Evolutionary conservation across 1,140 invertebrate genomes (phyloP).

Genomic region (Rhagoletis zephyria): DNA sequence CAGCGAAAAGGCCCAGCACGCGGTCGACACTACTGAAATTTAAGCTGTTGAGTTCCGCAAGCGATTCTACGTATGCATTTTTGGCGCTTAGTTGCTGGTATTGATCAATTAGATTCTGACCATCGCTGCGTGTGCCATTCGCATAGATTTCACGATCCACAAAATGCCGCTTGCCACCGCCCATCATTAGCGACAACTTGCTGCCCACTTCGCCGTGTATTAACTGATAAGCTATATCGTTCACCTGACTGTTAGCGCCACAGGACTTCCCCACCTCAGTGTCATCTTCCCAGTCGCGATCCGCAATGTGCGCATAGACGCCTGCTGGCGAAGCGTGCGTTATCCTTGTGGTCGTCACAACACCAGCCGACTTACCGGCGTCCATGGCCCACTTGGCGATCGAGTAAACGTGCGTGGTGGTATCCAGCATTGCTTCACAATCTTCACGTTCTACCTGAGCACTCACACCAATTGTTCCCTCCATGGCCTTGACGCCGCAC

Average conservation of each 20-base stretch:
- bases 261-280: conserved; percentile 74
- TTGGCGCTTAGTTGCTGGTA: conserved; percentile 75
- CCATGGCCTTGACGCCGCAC: conserved; percentile 86
- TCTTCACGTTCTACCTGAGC: conserved; percentile 77
- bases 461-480: conserved; percentile 83
- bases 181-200: conserved; percentile 81
- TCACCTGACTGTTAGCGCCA: conserved; percentile 73
- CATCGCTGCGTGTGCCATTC: conserved; percentile 77
- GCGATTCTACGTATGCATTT: conserved; percentile 79
- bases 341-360: conserved; percentile 85
- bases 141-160: conserved; percentile 39
- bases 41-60: conserved; percentile 73
- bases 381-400: conserved; percentile 82
- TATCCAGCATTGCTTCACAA: conserved; percentile 75
- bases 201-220: conserved; percentile 79
- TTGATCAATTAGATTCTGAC: conserved; percentile 82
- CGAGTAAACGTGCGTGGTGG: conserved; percentile 76
- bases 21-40: conserved; percentile 69
- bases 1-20: conserved; percentile 75
- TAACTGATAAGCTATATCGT: conserved; percentile 84
- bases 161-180: conserved; percentile 83
- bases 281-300: conserved; percentile 86
- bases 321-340: conserved; percentile 86
- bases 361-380: conserved; percentile 78
- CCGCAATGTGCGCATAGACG: conserved; percentile 82